Evolutionary conservation across 1,140 invertebrate species (phyloP).

Genomic region (Oreohelix idahoensis): DNA sequence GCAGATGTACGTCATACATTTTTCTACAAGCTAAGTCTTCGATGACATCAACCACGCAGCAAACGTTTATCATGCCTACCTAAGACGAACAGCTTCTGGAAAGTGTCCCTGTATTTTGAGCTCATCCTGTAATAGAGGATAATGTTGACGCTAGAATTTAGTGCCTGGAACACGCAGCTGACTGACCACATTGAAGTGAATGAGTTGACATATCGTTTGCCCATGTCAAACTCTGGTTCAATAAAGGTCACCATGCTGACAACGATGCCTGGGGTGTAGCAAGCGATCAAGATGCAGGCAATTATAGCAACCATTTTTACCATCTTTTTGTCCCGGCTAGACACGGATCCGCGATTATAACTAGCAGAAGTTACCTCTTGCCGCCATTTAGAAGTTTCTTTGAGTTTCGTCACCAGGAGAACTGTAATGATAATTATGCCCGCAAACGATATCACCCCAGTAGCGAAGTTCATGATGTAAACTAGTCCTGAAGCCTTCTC

Average conservation of each 20-base stretch:
- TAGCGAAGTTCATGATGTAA: not conserved
- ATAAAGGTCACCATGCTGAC: not conserved
- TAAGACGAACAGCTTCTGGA: not conserved
- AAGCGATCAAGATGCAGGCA: not conserved
- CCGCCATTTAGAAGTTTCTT: not conserved
- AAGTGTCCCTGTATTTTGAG: not conserved
- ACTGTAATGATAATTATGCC: not conserved
- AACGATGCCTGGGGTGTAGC: not conserved
- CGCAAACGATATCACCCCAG: not conserved
- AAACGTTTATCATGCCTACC: no score
- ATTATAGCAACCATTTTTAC: not conserved
- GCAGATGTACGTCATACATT: no score
- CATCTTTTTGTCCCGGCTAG: not conserved
- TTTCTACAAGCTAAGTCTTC: no score
- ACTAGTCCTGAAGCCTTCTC: not conserved
- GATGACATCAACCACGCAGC: no score
- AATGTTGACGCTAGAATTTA: slow-evolving; percentile 21
- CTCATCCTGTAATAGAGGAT: no score
- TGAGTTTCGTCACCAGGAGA: not conserved
- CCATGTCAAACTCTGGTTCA: not conserved
- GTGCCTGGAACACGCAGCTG: not conserved
- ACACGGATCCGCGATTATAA: not conserved
- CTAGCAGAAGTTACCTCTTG: not conserved
- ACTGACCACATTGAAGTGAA: not conserved
- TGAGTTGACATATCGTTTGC: not conserved